phyloP scores from a whole-genome alignment of 2,113 vertebrate genomes.

The Muntiacus muntjak region DNA sequence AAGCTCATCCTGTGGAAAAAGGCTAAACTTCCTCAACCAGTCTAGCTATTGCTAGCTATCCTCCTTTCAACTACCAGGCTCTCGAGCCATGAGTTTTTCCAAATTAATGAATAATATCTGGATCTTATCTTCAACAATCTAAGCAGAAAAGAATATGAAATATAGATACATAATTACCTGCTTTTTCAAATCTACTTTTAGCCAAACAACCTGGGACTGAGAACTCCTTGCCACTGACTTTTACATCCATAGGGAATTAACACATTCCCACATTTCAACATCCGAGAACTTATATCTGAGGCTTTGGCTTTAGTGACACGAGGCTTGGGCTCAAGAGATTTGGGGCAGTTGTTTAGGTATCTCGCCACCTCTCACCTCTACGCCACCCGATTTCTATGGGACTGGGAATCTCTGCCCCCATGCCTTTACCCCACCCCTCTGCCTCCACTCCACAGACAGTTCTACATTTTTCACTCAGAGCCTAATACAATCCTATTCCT shows the following conservation, averaged over 20 bases:
- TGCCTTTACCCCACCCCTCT: neutral
- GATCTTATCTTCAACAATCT: neutral
- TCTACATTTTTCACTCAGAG: neutral
- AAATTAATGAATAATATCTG: neutral
- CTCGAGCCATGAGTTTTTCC: neutral
- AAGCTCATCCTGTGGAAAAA: neutral
- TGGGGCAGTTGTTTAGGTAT: neutral
- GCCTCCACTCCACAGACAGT: neutral
- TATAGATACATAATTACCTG: neutral
- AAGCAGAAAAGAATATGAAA: slow-evolving; percentile 18
- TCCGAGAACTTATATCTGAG: neutral
- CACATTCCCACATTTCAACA: neutral
- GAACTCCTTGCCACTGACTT: neutral
- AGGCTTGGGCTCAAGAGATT: neutral
- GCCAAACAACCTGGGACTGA: neutral
- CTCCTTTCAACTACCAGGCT: neutral
- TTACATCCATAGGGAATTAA: neutral
- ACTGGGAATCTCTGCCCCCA: neutral
- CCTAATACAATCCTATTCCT: neutral
- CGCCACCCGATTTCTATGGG: neutral
- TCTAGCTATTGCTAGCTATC: neutral
- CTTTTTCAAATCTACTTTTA: neutral
- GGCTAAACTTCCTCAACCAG: neutral
- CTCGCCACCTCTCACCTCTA: neutral
- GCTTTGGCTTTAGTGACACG: neutral